Evolutionary conservation across 2,888 invertebrate genomes (phyloP).

Genomic region (Panopea generosa): DNA sequence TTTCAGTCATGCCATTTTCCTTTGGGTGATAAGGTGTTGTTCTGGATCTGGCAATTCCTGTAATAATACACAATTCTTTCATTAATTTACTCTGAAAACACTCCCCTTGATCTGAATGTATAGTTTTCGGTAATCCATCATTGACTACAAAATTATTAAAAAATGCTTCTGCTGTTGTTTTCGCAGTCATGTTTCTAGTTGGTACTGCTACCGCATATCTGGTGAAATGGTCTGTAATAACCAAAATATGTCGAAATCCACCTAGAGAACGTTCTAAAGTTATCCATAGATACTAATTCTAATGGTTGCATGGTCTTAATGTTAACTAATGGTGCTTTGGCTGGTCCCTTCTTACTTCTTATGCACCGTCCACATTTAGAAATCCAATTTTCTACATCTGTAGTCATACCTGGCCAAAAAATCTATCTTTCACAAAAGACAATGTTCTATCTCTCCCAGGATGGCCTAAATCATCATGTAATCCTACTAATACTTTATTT

Average conservation of each 20-base stretch:
- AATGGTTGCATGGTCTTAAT: constrained; percentile 33
- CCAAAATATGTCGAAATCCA: constrained; percentile 28
- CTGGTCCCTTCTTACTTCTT: not conserved
- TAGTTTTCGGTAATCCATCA: constrained; percentile 19
- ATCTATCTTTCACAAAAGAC: constrained; percentile 24
- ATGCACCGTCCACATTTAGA: constrained; percentile 26
- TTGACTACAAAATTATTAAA: constrained; percentile 29
- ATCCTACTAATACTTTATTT: constrained; percentile 8
- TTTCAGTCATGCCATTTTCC: constrained; percentile 29
- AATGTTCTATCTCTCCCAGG: constrained; percentile 18
- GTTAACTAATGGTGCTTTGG: constrained; percentile 19
- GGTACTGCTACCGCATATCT: constrained; percentile 27
- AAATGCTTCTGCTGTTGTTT: constrained; percentile 24
- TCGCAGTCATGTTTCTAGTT: constrained; percentile 31
- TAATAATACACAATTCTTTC: constrained; percentile 1
- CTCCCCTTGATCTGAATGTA: constrained; percentile 37
- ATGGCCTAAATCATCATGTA: constrained; percentile 43
- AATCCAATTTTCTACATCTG: constrained; percentile 28
- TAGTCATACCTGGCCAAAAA: constrained; percentile 47
- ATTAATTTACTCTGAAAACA: constrained; percentile 30
- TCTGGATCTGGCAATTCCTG: constrained; percentile 17
- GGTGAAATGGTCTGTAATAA: constrained; percentile 9
- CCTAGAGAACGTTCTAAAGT: constrained; percentile 24
- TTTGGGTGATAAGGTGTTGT: constrained; percentile 41
- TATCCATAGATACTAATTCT: constrained; percentile 40